Evolutionary conservation across 2,797 vertebrate species (phyloP), one percentile per base, ranked within the genome.

Genomic region (Rhodeus uyekii): DNA sequence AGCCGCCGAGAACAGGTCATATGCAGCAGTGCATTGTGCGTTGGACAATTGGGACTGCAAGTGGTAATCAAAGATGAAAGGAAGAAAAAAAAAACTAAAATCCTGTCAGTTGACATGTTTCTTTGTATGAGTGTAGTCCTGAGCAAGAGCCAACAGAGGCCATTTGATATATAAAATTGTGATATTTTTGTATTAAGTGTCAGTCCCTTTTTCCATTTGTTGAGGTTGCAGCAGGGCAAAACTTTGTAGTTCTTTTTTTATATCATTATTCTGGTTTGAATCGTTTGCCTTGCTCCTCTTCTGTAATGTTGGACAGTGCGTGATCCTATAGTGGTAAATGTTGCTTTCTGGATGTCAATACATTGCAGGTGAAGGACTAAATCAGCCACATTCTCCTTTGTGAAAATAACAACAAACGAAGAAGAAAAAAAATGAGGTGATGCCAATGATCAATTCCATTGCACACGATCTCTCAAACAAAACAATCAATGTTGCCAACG

Each of bases 141-240:
- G 93, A 94, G 93, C 92, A 93, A 94, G 92, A 95, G 93, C 94
- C 94, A 91, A 91, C 90, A 90, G 89, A 94, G 93, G 93, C 93
- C 90, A 92, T 95, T 95, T 95, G 95, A 96, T 95, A 96, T 94
- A 94, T 95, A 95, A 93, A 96, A 96, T 94, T 96, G 96, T 97
- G 93, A 95, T 97, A 97, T 97, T 98, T 97, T 97, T 97, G 96
- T 97, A 97, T 95, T 94, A 90, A 92, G 93, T 95, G 96, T 96
- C 93, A 84, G 94, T 95, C 95, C 90, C 94, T 94, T 95, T 81
- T 93, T 91, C 95, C 94, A 92, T 93, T 94, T 93, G 93, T 95
- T 93, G 93, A 94, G 94, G 93, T 94, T 91, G 90, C 87, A 93
- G 93, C 92, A 93, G 93, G 93, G 94, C 93, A 94, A 93, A 93